A percentile compares a stretch with the other conserved stretches of the same genome.
Evolutionary conservation across 2,113 vertebrate genomes (phyloP).

Genomic region (Dicrurus megarhynchus): DNA sequence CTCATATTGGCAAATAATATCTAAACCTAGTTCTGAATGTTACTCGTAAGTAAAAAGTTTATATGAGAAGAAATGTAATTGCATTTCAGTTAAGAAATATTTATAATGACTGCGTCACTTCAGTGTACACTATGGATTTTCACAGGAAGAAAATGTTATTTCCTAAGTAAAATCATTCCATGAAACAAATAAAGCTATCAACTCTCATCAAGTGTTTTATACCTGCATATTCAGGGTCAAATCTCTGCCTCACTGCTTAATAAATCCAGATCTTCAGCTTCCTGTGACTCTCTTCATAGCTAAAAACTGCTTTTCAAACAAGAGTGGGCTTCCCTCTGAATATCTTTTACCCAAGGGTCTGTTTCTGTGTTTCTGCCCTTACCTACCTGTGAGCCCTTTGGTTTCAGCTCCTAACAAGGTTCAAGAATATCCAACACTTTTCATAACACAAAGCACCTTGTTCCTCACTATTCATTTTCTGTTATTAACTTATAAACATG

Average conservation of each 20-base stretch:
- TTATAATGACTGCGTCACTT: background rate
- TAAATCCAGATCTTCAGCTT: background rate
- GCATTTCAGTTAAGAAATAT: background rate
- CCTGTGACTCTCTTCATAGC: background rate
- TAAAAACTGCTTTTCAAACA: background rate
- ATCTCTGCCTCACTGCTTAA: background rate
- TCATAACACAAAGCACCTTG: background rate
- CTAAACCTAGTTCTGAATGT: background rate
- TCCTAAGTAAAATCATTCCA: background rate
- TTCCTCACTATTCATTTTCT: background rate
- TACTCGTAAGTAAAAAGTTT: background rate
- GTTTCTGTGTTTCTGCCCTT: background rate
- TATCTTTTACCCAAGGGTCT: background rate
- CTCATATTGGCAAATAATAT: background rate
- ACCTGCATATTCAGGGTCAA: background rate
- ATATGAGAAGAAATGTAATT: background rate
- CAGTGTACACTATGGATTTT: background rate
- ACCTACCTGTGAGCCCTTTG: background rate
- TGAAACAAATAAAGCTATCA: background rate
- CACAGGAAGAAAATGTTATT: background rate
- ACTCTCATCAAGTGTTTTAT: background rate
- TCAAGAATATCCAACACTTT: background rate
- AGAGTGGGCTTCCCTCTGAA: background rate
- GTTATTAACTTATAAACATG: background rate
- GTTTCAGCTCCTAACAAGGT: background rate